Evolutionary conservation across 2,888 invertebrate species (phyloP), one percentile per base, ranked within the genome.

Genomic region (Agrochola litura): DNA sequence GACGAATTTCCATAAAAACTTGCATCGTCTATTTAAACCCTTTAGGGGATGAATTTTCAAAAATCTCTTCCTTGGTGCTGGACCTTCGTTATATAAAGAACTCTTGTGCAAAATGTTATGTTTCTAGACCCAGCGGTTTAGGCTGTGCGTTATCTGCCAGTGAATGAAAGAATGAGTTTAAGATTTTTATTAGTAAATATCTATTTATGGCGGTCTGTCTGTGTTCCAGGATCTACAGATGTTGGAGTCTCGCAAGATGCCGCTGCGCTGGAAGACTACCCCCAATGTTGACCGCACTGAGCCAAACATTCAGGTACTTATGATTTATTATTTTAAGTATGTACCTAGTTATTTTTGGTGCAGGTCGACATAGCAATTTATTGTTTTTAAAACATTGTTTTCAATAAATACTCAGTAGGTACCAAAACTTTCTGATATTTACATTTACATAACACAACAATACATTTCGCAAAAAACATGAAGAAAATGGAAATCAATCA

Each of bases 181-280:
- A 37, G 37, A 37, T 37, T 37, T 37, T 37, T 37, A 37, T 22
- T 61, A 60, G 16, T 25, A 25, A 0, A 16, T 30, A 9, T 30
- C 25, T 37, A 63, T 5, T n/a, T n/a, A 25, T 46, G 19, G 19
- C 19, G 12, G 16, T 30, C 14, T 43, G 8, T 54, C 10, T 65
- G 12, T 74, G 46, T 84, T 88, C 6, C 79, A 88, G 88, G 88
- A 88, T 30, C 37, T 85, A 6, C 83, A 79, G 64, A 73, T 76
- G 78, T 6, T 81, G 68, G 85, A 88, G 60, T 65, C 81, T 10
- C 86, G 81, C 14, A 88, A 81, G 73, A 78, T 82, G 66, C 82
- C 89, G 0, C 66, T 88, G n/a, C 79, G 72, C 43, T 89, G 89
- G 88, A 83, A 71, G 77, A 71, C 73, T 0, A 63, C 70, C 3